Evolutionary conservation across 2,113 vertebrate genomes (phyloP), one percentile per base, ranked within the genome.

Genomic region (Abramis brama): DNA sequence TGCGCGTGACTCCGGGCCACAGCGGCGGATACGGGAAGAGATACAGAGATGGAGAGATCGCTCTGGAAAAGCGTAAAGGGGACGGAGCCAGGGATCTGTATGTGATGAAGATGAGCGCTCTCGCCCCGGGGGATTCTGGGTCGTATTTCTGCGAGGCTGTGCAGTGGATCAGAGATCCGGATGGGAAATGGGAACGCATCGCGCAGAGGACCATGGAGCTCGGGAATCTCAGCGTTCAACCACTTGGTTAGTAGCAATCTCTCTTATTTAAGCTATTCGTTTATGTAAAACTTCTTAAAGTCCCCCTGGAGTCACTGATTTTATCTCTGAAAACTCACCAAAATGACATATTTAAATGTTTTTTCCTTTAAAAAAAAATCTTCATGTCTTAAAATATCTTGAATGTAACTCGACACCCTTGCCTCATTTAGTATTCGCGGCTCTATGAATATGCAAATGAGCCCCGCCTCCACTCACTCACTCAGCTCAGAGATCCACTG

Each of bases 101-200:
- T 82, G 91, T 94, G 84, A 94, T 97, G 94, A 96, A 91, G 73
- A 91, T 97, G 66, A 94, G 87, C 5, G 89, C 91, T 0, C 87
- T 95, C 82, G 93, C 90, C 78, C 94, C 95, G 0, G 93, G 91
- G 0, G 97, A 98, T 13, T 89, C 93, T 0, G 97, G 96, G 60
- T 92, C 94, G 1, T 98, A 97, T 86, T 96, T 96, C 92, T 98
- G 97, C 2, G 96, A 96, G 1, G 95, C 94, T 0, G 90, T 93
- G 0, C 96, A 98, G 89, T 98, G 97, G 97, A 96, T 97, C 68
- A 94, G 92, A 86, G 97, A 98, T 78, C 96, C 95, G 0, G 94
- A 96, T 17, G 94, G 95, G 30, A 92, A 90, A 4, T 98, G 97
- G 97, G 92, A 95, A 89, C 96, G 94, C 90, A 96, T 97, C 0